phyloP scores from a whole-genome alignment of 2,888 invertebrate species.

The Tuta absoluta region DNA sequence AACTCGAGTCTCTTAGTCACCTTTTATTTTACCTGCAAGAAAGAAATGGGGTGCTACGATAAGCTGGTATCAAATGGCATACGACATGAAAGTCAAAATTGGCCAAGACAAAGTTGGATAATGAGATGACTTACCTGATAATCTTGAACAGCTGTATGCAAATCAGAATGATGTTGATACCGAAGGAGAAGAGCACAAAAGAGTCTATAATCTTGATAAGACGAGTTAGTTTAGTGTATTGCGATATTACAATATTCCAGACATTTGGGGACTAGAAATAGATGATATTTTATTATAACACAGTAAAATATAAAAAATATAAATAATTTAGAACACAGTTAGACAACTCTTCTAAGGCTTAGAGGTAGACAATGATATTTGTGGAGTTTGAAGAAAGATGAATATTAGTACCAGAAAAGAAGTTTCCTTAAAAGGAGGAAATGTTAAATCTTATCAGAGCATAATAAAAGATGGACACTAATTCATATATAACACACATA shows the following conservation, averaged over 20 bases:
- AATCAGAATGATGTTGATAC: constrained; percentile 22
- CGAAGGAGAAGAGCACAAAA: constrained; percentile 27
- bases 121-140: constrained; percentile 14
- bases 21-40: too few relatives aligned
- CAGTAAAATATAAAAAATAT: background rate
- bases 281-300: background rate
- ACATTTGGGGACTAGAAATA: constrained; percentile 26
- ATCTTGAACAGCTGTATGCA: constrained; percentile 29
- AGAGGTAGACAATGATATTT: too few relatives aligned
- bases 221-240: constrained; percentile 24
- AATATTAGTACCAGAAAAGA: too few relatives aligned
- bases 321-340: background rate
- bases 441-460: too few relatives aligned
- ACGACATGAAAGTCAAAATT: background rate
- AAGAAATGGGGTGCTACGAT: too few relatives aligned
- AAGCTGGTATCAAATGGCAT: background rate
- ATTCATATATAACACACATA: too few relatives aligned
- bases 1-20: too few relatives aligned
- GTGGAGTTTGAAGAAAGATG: too few relatives aligned
- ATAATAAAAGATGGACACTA: too few relatives aligned
- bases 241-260: constrained; percentile 25
- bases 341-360: too few relatives aligned
- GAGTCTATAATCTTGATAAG: constrained; percentile 23
- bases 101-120: background rate
- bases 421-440: too few relatives aligned